phyloP scores from a whole-genome alignment of 2,888 invertebrate species.

The Meta bourneti region DNA sequence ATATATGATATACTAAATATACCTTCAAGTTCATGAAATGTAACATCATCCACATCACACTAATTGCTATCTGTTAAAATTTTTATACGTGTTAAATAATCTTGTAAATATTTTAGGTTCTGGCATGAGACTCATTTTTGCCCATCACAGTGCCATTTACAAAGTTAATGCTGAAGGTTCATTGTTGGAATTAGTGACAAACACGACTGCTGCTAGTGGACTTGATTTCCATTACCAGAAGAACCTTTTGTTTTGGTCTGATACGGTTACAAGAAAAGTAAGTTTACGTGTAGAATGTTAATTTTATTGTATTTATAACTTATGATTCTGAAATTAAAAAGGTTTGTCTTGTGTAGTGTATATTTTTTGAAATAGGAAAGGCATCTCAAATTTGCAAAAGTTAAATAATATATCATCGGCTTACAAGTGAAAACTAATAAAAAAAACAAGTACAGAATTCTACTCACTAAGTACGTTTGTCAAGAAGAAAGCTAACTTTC shows the following conservation, averaged over 20 bases:
- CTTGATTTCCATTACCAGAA: slow-evolving; percentile 90
- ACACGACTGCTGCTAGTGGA: slow-evolving; percentile 91
- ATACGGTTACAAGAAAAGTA: slow-evolving; percentile 83
- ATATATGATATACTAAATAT: not conserved
- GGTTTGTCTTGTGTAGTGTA: too few species aligned
- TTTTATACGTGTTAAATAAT: not conserved
- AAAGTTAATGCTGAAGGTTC: slow-evolving; percentile 86
- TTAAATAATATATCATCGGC: too few species aligned
- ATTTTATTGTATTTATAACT: too few species aligned
- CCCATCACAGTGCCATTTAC: slow-evolving; percentile 87
- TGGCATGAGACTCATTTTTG: slow-evolving; percentile 85
- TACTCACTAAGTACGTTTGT: too few species aligned
- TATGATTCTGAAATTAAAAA: too few species aligned
- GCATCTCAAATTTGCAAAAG: too few species aligned
- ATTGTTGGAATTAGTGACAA: slow-evolving; percentile 85
- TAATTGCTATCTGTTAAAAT: not conserved
- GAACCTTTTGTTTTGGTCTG: slow-evolving; percentile 93
- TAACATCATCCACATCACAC: not conserved
- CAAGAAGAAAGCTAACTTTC: too few species aligned
- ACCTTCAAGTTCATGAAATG: not conserved
- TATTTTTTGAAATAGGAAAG: too few species aligned
- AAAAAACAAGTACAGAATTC: too few species aligned
- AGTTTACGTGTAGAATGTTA: not conserved
- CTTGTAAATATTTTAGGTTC: slow-evolving; percentile 78
- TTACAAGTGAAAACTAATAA: too few species aligned